These are phyloP conservation scores for Cinclus cinclus DNA, from an alignment of 2,113 vertebrate genomes.

Conservation along the genomic window DNA sequence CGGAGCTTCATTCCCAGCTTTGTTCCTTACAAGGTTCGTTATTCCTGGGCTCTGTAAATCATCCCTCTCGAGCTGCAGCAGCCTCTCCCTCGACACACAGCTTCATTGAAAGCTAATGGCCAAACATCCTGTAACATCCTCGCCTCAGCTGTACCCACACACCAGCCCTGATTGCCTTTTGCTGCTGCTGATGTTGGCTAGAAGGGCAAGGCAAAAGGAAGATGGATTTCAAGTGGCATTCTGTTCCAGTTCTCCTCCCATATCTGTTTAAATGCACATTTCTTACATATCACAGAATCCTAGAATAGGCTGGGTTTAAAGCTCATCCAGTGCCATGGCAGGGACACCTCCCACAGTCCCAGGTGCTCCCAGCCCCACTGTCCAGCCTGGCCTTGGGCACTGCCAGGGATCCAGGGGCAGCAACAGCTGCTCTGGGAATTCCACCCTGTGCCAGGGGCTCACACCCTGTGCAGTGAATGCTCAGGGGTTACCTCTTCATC, in stretches of 20 bases:
- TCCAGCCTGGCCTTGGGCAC: neutral
- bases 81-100: neutral
- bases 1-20: conserved; percentile 13
- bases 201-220: neutral
- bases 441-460: neutral
- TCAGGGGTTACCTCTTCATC: neutral
- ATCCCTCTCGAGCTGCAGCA: neutral
- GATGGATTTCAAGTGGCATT: neutral
- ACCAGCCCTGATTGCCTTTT: neutral
- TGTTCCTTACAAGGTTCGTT: conserved; percentile 42
- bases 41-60: conserved; percentile 22
- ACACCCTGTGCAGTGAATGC: neutral
- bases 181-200: neutral
- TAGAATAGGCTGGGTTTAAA: neutral
- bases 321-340: fast-evolving
- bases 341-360: neutral
- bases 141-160: neutral
- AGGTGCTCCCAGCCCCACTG: neutral
- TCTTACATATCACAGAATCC: neutral
- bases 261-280: neutral
- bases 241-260: neutral
- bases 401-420: neutral
- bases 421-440: neutral
- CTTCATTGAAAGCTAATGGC: conserved; percentile 23
- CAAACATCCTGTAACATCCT: conserved; percentile 36